Conservation (phyloP, 2,888 invertebrate genomes). For the Rhyacophila evoluta region DNA sequence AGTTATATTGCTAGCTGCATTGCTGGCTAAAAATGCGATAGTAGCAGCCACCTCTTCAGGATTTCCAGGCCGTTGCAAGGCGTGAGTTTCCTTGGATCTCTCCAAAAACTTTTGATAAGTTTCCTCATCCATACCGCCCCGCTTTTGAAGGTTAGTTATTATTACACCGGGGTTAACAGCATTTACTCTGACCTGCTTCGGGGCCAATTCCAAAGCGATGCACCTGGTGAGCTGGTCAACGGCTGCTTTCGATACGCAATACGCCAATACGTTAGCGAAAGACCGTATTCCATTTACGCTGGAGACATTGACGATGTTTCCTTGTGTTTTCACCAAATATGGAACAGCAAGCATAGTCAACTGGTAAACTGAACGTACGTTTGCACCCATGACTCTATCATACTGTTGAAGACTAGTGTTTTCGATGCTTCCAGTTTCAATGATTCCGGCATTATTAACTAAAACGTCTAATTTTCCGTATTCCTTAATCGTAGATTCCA, state of each 20-base stretch:
- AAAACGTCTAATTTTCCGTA: slow-evolving; percentile 86
- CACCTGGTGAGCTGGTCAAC: slow-evolving; percentile 96
- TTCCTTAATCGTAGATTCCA: slow-evolving; percentile 79
- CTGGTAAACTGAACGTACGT: slow-evolving; percentile 85
- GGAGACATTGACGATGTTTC: slow-evolving; percentile 95
- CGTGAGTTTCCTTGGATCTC: slow-evolving; percentile 88
- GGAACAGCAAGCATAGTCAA: slow-evolving; percentile 91
- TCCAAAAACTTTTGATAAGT: slow-evolving; percentile 88
- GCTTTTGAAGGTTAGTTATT: slow-evolving; percentile 87
- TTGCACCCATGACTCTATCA: slow-evolving; percentile 90
- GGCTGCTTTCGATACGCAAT: slow-evolving; percentile 93
- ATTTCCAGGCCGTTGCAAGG: slow-evolving; percentile 87
- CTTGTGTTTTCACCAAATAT: slow-evolving; percentile 83
- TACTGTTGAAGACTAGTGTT: slow-evolving; percentile 87
- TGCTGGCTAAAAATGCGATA: slow-evolving; percentile 93
- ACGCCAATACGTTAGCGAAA: slow-evolving; percentile 91
- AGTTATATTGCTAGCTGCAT: slow-evolving; percentile 89
- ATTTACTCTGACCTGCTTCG: slow-evolving; percentile 89
- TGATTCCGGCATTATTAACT: slow-evolving; percentile 90
- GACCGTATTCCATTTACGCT: slow-evolving; percentile 93
- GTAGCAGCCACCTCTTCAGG: slow-evolving; percentile 89
- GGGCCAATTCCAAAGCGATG: slow-evolving; percentile 86
- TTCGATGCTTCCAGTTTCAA: slow-evolving; percentile 87
- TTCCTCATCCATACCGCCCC: slow-evolving; percentile 86
- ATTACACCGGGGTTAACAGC: slow-evolving; percentile 95